Percentiles rank a stretch among this genome's conserved stretches.
Evolutionary conservation across 2,797 vertebrate species (phyloP).

Genomic region (Saxicola maurus): DNA sequence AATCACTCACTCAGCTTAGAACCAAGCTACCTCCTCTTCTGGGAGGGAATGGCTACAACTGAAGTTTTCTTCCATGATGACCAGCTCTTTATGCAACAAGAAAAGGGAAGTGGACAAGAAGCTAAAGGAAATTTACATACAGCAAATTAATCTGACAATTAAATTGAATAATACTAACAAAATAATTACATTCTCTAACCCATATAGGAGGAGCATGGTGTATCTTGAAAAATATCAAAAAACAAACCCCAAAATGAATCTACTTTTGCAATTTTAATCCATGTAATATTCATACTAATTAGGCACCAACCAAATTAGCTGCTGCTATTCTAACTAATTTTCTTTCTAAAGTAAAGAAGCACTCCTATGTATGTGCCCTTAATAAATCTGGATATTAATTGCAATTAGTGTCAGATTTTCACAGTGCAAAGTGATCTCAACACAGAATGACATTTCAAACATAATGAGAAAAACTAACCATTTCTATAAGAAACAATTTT

Average conservation of each 20-base stretch:
- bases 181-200: not conserved
- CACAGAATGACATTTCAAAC: constrained; percentile 1
- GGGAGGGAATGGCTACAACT: not conserved
- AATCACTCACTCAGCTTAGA: not conserved
- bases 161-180: not conserved
- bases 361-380: not conserved
- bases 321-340: not conserved
- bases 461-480: constrained; percentile 14
- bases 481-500: constrained; percentile 14
- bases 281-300: not conserved
- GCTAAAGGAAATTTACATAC: not conserved
- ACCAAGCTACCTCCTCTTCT: not conserved
- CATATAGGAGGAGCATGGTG: rapidly evolving
- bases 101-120: not conserved
- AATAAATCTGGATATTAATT: constrained; percentile 27
- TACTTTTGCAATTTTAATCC: not conserved
- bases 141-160: not conserved
- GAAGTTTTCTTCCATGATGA: not conserved
- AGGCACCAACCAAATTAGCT: not conserved
- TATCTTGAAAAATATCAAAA: not conserved
- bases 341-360: not conserved
- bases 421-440: not conserved
- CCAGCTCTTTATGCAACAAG: not conserved
- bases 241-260: not conserved
- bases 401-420: constrained; percentile 15